phyloP scores from a whole-genome alignment of 2,888 invertebrate species.

The Tenthredo mesomela region DNA sequence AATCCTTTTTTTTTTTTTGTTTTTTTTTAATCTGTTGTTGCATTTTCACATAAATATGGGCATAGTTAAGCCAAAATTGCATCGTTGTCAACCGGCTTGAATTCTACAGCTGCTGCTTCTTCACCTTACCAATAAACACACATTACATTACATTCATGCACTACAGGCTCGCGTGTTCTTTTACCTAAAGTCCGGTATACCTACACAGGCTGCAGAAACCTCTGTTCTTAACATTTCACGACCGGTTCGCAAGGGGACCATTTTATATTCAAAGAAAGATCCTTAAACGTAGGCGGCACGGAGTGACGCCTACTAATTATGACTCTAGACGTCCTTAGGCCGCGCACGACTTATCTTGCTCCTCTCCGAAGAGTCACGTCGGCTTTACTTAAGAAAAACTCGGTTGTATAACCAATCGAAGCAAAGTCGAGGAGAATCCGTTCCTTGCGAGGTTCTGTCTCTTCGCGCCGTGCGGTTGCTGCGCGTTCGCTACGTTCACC shows the following conservation, averaged over 20 bases:
- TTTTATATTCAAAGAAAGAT: conserved; percentile 51
- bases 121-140: background rate
- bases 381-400: conserved; percentile 71
- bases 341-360: conserved; percentile 55
- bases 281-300: conserved; percentile 49
- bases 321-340: conserved; percentile 73
- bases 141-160: background rate
- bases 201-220: background rate
- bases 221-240: conserved; percentile 42
- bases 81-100: conserved; percentile 42
- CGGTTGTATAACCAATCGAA: conserved; percentile 74
- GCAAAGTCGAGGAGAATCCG: conserved; percentile 58
- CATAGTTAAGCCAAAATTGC: conserved; percentile 17
- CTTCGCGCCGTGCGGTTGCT: conserved; percentile 55
- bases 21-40: background rate
- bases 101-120: conserved; percentile 36
- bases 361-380: conserved; percentile 48
- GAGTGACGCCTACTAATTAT: conserved; percentile 77
- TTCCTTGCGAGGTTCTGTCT: conserved; percentile 53
- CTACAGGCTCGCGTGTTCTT: conserved; percentile 18
- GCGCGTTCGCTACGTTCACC: conserved; percentile 63
- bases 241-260: conserved; percentile 34
- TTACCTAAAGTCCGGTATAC: background rate
- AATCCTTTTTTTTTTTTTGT: background rate
- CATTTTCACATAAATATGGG: conserved; percentile 15